Base-by-base conservation (phyloP, 2,888 invertebrate genomes). In the Caenorhabditis sinica region DNA sequence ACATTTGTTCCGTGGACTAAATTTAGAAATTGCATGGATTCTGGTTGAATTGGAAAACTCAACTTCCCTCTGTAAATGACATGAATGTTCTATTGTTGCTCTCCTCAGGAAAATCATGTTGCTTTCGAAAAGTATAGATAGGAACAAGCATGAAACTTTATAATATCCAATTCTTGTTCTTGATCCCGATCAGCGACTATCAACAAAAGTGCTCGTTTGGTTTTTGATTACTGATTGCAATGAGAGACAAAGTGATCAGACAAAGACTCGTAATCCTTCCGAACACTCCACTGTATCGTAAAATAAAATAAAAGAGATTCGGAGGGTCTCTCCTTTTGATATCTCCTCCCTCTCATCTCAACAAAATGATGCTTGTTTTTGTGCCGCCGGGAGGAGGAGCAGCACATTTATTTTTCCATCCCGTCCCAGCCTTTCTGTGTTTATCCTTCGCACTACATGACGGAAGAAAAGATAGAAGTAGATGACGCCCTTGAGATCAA, bases 401-500 rank as follows among this genome's bases (percentile, higher is more conserved):
- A 58, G 58, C 58, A 68, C 68, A 68, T 68, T 45, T 56, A 28
- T 56, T 68, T 68, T 68, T 30, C 33, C 66, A 17, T 56, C 60
- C 28, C 30, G 6, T 15, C 65, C 51, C 49, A 76, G 69, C 68
- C 76, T 76, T 66, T 40, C 40, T 69, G 60, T 76, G 76, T 76
- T 76, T 76, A 76, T 76, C 68, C 68, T 68, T 76, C 60, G 49
- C 68, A 68, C 66, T 66, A 58, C 68, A 68, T 36, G 51, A 40
- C 25, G 73, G 49, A 33, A 40, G 28, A 63, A 23, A 36, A 73
- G 43, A 71, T 28, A 45, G 30, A 43, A 40, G 40, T 40, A 51
- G 36, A 75, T 66, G 75, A 58, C 75, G 75, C 66, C 58, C 75
- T 66, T 75, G 66, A 66, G 75, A 75, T 75, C 66, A 75, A 45